Evolutionary conservation across 2,113 vertebrate genomes (phyloP).

Genomic region (human): DNA sequence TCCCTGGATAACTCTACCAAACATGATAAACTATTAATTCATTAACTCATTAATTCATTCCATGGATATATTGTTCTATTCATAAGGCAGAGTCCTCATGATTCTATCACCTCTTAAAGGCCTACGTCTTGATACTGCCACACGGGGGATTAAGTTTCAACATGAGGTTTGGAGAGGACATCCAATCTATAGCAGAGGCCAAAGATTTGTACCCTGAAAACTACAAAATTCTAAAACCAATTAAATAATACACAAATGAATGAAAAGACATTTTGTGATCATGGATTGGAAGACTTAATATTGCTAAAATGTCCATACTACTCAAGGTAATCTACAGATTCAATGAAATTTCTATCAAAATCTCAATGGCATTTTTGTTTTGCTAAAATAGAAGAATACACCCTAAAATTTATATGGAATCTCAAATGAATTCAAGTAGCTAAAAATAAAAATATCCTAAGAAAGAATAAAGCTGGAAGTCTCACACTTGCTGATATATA

Average conservation of each 20-base stretch:
- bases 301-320: not conserved
- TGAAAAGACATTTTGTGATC: not conserved
- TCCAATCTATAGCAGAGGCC: not conserved
- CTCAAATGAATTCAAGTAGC: not conserved
- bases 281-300: not conserved
- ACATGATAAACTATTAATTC: not conserved
- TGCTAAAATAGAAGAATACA: not conserved
- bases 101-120: not conserved
- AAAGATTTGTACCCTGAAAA: not conserved
- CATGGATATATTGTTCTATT: not conserved
- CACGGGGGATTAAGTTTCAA: not conserved
- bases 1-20: not conserved
- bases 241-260: not conserved
- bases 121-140: not conserved
- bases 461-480: not conserved
- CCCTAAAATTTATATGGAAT: not conserved
- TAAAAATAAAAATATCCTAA: not conserved
- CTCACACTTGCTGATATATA: not conserved
- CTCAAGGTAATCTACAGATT: not conserved
- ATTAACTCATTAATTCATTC: not conserved
- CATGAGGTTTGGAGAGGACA: not conserved
- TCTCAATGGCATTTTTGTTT: not conserved
- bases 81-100: not conserved
- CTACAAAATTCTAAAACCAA: not conserved
- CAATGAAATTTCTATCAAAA: not conserved